These are phyloP conservation scores for Knipowitschia caucasica DNA, from an alignment of 2,797 vertebrate species.

Conservation along the genomic window DNA sequence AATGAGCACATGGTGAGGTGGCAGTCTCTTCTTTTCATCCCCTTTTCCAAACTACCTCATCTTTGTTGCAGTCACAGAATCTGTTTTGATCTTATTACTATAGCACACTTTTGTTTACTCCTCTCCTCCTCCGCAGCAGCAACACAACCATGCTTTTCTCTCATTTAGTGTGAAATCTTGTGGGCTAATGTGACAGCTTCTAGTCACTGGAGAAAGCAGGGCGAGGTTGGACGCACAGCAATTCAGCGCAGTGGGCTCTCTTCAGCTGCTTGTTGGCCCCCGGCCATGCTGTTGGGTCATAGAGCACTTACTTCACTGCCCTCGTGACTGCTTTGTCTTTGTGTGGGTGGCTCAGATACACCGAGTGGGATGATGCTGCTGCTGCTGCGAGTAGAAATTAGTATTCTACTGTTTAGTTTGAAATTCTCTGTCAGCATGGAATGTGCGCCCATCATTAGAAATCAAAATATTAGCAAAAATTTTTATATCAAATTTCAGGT, in stretches of 20 bases:
- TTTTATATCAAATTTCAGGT: too few species aligned
- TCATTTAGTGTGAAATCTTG: constrained; percentile 32
- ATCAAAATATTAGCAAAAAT: too few species aligned
- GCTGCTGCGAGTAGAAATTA: constrained; percentile 51
- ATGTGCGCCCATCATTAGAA: too few species aligned
- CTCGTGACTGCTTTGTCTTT: constrained; percentile 75
- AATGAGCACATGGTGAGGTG: constrained; percentile 64
- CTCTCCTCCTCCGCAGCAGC: constrained; percentile 36
- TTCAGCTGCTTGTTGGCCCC: constrained; percentile 66
- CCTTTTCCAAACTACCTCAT: constrained; percentile 18
- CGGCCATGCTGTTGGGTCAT: constrained; percentile 75
- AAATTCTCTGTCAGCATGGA: too few species aligned
- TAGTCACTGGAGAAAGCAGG: constrained; percentile 58
- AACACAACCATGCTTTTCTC: constrained; percentile 32
- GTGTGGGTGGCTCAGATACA: constrained; percentile 72
- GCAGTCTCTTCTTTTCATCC: constrained; percentile 52
- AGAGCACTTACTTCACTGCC: constrained; percentile 71
- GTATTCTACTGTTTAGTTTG: constrained; percentile 66
- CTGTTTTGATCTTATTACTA: constrained; percentile 16
- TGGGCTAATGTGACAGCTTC: constrained; percentile 38
- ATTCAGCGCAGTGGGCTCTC: constrained; percentile 73
- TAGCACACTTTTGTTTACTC: constrained; percentile 24
- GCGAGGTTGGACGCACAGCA: constrained; percentile 71
- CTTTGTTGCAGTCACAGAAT: constrained; percentile 13
- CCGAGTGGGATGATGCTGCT: constrained; percentile 63